Evolutionary conservation across 1,140 invertebrate species (phyloP).

Genomic region (Hyles vespertilio): DNA sequence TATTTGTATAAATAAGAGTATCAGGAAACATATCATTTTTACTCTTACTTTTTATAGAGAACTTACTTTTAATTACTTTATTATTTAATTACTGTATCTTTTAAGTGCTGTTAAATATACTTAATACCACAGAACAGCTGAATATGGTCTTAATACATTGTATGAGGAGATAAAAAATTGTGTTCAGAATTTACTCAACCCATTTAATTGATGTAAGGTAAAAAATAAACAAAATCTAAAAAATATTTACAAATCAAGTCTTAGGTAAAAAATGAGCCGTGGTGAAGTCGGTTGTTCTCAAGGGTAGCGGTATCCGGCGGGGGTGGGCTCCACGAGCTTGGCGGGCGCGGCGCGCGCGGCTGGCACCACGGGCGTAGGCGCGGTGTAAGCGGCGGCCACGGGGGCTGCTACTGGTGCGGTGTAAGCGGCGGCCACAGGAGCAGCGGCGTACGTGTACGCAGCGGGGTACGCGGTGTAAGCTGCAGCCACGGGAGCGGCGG

Average conservation of each 20-base stretch:
- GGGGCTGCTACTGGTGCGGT: constrained; percentile 22
- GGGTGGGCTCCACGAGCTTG: constrained; percentile 42
- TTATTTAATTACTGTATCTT: no score
- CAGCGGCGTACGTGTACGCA: constrained; percentile 11
- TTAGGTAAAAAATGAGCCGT: constrained; percentile 39
- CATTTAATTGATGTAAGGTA: not conserved
- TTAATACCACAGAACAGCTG: no score
- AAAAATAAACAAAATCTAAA: constrained; percentile 33
- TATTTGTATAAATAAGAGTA: no score
- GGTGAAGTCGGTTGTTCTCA: constrained; percentile 27
- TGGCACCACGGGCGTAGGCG: constrained; percentile 13
- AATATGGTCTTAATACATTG: no score
- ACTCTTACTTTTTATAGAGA: no score
- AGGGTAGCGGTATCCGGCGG: constrained; percentile 55
- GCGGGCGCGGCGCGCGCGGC: constrained; percentile 40
- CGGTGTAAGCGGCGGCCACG: not conserved
- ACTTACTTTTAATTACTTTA: no score
- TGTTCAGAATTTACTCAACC: no score
- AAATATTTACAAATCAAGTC: constrained; percentile 61
- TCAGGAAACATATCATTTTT: no score
- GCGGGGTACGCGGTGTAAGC: constrained; percentile 14
- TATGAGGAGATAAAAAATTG: no score
- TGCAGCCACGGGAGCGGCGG: constrained; percentile 25
- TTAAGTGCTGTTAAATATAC: no score
- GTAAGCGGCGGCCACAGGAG: constrained; percentile 17